Percentiles rank a stretch among this genome's conserved stretches.
Evolutionary conservation across 2,113 vertebrate species (phyloP).

Genomic region (Ramphastos sulfuratus): DNA sequence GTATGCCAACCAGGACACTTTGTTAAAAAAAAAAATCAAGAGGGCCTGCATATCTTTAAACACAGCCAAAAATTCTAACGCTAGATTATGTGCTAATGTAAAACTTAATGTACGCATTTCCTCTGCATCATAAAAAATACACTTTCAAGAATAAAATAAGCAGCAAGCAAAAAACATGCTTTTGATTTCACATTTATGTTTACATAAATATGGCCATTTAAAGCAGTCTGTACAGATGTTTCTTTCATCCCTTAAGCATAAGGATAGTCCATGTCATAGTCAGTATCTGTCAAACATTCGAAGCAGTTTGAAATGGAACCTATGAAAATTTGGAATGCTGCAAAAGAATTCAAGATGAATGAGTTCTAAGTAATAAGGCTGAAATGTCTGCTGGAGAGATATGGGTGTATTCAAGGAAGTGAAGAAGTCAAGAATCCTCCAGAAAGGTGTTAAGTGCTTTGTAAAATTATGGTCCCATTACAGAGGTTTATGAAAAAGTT

Average conservation of each 20-base stretch:
- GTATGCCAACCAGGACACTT: neutral
- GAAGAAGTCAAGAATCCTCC: neutral
- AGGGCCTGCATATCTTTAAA: neutral
- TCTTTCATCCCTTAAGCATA: neutral
- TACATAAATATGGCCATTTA: neutral
- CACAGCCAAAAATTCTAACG: neutral
- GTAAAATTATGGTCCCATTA: neutral
- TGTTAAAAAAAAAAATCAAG: neutral
- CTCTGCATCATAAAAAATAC: neutral
- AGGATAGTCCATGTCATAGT: neutral
- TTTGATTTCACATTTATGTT: neutral
- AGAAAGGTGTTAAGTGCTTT: neutral
- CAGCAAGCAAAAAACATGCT: neutral
- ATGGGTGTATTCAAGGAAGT: neutral
- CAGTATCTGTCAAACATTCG: neutral
- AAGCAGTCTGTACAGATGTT: neutral
- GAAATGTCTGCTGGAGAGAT: neutral
- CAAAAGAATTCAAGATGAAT: neutral
- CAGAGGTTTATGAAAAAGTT: neutral
- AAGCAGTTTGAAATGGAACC: neutral
- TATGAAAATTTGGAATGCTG: neutral
- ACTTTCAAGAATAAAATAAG: neutral
- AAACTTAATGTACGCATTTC: neutral
- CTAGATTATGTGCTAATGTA: neutral
- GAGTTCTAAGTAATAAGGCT: neutral